Conservation (phyloP, 2,113 vertebrate genomes). For the Laticauda colubrina region DNA sequence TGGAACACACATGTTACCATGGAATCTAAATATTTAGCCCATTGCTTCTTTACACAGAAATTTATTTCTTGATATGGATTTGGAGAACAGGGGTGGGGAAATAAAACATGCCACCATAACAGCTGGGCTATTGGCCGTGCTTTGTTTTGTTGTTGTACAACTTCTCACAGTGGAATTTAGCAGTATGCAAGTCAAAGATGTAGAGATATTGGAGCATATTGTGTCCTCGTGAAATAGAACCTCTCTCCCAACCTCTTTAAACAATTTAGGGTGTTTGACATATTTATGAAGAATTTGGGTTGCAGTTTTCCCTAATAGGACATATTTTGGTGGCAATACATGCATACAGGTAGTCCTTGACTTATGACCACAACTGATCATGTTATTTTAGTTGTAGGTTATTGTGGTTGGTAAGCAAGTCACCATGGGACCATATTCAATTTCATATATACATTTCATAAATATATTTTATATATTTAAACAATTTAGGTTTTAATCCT, state of each 20-base stretch:
- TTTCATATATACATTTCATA: background rate
- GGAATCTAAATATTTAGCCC: background rate
- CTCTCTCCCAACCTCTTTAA: background rate
- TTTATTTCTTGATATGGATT: background rate
- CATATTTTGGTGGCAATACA: background rate
- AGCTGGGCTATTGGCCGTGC: background rate
- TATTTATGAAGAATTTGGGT: background rate
- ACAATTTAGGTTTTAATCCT: conserved; percentile 32
- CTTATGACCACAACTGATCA: background rate
- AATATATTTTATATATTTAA: background rate
- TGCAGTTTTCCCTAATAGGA: background rate
- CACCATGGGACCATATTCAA: background rate
- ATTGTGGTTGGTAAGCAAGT: background rate
- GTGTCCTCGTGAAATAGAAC: background rate
- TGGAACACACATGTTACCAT: background rate
- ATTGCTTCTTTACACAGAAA: background rate
- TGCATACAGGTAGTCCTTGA: background rate
- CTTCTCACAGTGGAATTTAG: background rate
- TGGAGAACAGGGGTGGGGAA: background rate
- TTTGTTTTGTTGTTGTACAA: background rate
- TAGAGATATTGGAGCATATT: background rate
- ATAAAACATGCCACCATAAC: background rate
- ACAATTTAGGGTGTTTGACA: background rate
- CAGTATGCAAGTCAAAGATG: background rate
- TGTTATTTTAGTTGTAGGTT: background rate